phyloP scores from a whole-genome alignment of 2,888 invertebrate genomes.

The Cantharis rustica region DNA sequence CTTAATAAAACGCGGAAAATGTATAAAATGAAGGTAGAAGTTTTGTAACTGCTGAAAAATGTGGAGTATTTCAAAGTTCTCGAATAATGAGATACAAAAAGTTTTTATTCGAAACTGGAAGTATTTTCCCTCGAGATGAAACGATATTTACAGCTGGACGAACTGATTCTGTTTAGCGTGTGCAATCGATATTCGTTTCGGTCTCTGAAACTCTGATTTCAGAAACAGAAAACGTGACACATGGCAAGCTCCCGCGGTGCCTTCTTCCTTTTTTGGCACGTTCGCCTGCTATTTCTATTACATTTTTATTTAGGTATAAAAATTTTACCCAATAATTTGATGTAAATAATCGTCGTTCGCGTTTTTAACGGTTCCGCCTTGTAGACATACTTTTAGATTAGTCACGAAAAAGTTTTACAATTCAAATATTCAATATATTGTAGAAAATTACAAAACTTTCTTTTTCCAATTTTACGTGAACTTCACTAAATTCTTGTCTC shows the following conservation, averaged over 20 bases:
- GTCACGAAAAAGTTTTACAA: not conserved
- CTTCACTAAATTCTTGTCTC: conserved; percentile 7
- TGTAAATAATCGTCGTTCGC: not conserved
- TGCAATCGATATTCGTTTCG: conserved; percentile 28
- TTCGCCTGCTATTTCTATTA: conserved; percentile 7
- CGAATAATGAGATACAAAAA: conserved; percentile 43
- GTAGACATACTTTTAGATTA: not conserved
- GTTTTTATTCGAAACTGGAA: conserved; percentile 39
- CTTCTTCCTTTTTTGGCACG: conserved; percentile 15
- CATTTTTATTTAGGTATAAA: conserved; percentile 8
- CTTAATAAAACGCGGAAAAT: conserved; percentile 19
- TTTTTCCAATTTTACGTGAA: conserved; percentile 1
- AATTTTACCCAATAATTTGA: conserved; percentile 10
- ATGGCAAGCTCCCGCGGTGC: conserved; percentile 22
- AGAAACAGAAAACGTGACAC: conserved; percentile 26
- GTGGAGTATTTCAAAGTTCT: conserved; percentile 38
- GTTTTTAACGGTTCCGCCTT: not conserved
- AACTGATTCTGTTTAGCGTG: conserved; percentile 30
- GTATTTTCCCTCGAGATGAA: conserved; percentile 34
- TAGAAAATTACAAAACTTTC: conserved; percentile 4
- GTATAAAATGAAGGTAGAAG: conserved; percentile 27
- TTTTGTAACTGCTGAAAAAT: conserved; percentile 37
- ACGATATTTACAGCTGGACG: conserved; percentile 32
- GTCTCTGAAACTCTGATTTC: conserved; percentile 29
- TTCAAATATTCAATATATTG: conserved; percentile 1